phyloP scores from a whole-genome alignment of 1,140 invertebrate genomes.

The Druon quercuslanigerum region DNA sequence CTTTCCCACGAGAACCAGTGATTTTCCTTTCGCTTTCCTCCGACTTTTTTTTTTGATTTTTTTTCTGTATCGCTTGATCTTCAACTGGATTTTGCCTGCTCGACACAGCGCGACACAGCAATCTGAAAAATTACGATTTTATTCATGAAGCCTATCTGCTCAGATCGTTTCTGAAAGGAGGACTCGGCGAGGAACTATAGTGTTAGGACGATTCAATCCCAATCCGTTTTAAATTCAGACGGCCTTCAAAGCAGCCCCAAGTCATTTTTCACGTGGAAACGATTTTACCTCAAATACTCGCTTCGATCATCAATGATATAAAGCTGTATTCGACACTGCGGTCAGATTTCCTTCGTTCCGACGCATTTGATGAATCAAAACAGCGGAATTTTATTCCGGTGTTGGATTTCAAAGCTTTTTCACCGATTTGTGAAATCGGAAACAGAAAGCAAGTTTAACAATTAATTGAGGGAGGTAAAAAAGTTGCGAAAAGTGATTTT shows the following conservation, averaged over 20 bases:
- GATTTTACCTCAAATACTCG: slow-evolving; percentile 20
- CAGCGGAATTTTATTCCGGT: neutral
- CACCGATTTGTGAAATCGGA: slow-evolving; percentile 1
- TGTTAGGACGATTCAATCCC: slow-evolving; percentile 58
- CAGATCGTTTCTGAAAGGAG: slow-evolving; percentile 53
- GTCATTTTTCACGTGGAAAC: slow-evolving; percentile 51
- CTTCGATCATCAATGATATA: slow-evolving; percentile 13
- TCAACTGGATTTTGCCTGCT: slow-evolving; percentile 46
- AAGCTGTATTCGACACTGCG: neutral
- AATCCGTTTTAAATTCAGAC: slow-evolving; percentile 59
- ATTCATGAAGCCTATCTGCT: slow-evolving; percentile 62
- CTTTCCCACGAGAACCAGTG: slow-evolving; percentile 47
- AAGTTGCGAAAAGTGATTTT: neutral
- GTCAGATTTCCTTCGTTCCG: neutral
- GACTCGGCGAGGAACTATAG: slow-evolving; percentile 46
- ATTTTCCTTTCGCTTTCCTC: slow-evolving; percentile 42
- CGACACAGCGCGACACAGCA: slow-evolving; percentile 54
- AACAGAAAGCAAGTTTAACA: neutral
- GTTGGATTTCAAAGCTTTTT: slow-evolving; percentile 5
- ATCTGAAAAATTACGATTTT: slow-evolving; percentile 65
- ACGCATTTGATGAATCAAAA: slow-evolving; percentile 12
- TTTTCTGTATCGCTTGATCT: slow-evolving; percentile 47
- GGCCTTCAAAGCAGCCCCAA: slow-evolving; percentile 34
- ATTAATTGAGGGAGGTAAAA: neutral
- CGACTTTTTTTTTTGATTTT: neutral